phyloP scores from a whole-genome alignment of 2,113 vertebrate species.

The Ovibos moschatus region DNA sequence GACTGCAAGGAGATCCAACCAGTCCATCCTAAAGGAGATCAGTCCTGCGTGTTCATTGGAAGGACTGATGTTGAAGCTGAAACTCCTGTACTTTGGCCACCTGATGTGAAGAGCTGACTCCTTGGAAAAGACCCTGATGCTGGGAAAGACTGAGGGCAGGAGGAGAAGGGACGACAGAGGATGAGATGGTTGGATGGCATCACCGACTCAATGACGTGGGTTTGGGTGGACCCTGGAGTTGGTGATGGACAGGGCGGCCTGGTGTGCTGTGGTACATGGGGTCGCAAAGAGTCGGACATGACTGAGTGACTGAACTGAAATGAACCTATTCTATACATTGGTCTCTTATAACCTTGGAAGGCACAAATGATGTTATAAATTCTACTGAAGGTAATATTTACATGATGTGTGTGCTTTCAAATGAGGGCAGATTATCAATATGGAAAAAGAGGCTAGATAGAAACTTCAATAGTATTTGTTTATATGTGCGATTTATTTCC shows the following conservation, averaged over 20 bases:
- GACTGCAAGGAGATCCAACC: background rate
- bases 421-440: background rate
- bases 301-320: background rate
- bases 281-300: background rate
- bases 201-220: accelerated
- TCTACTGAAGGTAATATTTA: background rate
- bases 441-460: background rate
- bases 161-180: background rate
- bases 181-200: background rate
- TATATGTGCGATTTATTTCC: background rate
- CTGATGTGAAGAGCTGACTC: background rate
- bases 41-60: background rate
- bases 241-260: background rate
- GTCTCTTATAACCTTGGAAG: background rate
- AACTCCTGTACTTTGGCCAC: background rate
- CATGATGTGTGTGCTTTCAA: background rate
- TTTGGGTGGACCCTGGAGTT: background rate
- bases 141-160: background rate
- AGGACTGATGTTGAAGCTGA: background rate
- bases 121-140: background rate
- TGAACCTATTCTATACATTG: background rate
- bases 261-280: background rate
- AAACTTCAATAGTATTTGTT: background rate
- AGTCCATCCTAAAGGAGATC: background rate
- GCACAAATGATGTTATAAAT: background rate